phyloP scores from a whole-genome alignment of 2,888 invertebrate species.

The Scaptomyza reducta region DNA sequence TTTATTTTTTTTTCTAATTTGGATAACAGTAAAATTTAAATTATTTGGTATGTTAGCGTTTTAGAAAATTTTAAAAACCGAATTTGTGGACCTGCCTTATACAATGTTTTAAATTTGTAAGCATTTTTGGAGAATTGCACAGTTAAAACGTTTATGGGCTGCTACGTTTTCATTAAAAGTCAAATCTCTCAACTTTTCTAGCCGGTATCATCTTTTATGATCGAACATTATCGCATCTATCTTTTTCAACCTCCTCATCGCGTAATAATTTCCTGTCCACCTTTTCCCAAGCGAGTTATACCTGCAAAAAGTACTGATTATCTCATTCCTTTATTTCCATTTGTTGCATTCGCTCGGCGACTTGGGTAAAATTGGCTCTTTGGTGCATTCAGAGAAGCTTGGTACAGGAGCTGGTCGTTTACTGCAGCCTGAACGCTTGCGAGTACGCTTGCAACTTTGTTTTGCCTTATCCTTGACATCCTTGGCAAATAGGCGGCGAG shows the following conservation, averaged over 20 bases:
- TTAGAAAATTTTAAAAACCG: too few species aligned
- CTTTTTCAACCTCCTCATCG: too few species aligned
- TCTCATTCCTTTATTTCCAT: neutral
- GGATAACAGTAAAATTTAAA: too few species aligned
- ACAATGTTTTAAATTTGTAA: neutral
- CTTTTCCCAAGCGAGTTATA: too few species aligned
- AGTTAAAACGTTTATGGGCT: neutral
- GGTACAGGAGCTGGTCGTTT: neutral
- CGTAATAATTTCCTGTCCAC: too few species aligned
- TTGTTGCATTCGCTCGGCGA: neutral
- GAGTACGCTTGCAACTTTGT: neutral
- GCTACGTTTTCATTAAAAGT: neutral
- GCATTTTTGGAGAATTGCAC: neutral
- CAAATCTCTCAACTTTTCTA: too few species aligned
- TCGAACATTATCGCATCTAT: too few species aligned
- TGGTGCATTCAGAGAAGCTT: neutral
- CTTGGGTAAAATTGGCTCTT: neutral
- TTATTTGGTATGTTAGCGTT: too few species aligned
- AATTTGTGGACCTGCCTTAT: neutral
- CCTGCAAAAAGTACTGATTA: too few species aligned
- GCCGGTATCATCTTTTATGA: too few species aligned
- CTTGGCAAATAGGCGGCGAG: neutral
- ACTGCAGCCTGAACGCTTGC: neutral
- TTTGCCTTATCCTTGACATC: neutral
- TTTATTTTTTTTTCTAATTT: constrained; percentile 13